phyloP scores from a whole-genome alignment of 2,797 vertebrate genomes.

The Sebastes wilsoni region DNA sequence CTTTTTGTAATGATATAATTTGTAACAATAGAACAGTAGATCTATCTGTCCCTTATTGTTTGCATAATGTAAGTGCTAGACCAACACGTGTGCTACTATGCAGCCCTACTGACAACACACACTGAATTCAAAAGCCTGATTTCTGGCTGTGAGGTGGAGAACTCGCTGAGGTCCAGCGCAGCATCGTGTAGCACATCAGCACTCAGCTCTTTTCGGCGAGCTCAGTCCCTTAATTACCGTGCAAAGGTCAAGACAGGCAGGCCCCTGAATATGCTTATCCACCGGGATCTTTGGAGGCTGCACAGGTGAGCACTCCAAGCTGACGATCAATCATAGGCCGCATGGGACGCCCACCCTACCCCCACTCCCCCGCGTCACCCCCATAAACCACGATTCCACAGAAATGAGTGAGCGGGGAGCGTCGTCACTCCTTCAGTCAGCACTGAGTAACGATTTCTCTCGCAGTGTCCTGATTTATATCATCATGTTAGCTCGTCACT shows the following conservation, averaged over 20 bases:
- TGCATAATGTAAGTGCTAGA: not conserved
- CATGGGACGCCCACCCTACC: slow-evolving; percentile 20
- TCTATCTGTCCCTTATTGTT: not conserved
- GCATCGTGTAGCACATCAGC: slow-evolving; percentile 21
- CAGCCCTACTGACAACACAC: not conserved
- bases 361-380: slow-evolving; percentile 12
- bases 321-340: slow-evolving; percentile 62
- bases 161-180: slow-evolving; percentile 12
- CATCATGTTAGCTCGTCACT: slow-evolving; percentile 33
- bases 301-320: slow-evolving; percentile 41
- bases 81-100: not conserved
- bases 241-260: slow-evolving; percentile 58
- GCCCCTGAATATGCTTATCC: slow-evolving; percentile 48
- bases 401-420: slow-evolving; percentile 1
- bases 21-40: not conserved
- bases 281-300: slow-evolving; percentile 36
- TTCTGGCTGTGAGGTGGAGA: not conserved
- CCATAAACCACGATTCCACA: slow-evolving; percentile 2
- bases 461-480: slow-evolving; percentile 37
- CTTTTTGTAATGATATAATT: not conserved
- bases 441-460: slow-evolving; percentile 29
- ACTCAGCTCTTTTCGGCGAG: slow-evolving; percentile 44
- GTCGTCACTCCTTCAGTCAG: not conserved
- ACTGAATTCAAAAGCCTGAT: not conserved
- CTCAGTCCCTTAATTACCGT: slow-evolving; percentile 49